Conservation (phyloP, 2,797 vertebrate genomes). For the Parambassis ranga region DNA sequence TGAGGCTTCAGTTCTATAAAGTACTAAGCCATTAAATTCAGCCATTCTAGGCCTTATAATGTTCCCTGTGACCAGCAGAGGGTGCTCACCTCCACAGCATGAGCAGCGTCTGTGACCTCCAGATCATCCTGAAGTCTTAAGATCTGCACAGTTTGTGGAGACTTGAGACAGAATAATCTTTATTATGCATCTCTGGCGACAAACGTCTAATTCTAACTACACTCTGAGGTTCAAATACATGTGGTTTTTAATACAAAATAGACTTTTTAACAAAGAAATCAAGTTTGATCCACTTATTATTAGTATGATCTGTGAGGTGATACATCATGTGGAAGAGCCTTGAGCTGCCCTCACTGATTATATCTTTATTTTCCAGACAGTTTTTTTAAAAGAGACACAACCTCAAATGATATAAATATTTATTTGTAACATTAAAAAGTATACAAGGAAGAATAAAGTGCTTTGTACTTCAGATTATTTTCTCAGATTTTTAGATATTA, state of each 20-base stretch:
- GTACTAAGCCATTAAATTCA: too few species aligned
- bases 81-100: background rate
- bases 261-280: background rate
- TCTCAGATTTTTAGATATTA: slow-evolving; percentile 2
- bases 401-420: slow-evolving; percentile 61
- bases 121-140: background rate
- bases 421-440: slow-evolving; percentile 70
- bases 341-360: too few species aligned
- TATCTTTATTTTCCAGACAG: background rate
- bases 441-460: slow-evolving; percentile 74
- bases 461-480: slow-evolving; percentile 32
- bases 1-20: too few species aligned
- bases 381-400: slow-evolving; percentile 14
- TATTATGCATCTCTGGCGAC: too few species aligned
- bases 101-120: background rate
- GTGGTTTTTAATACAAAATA: background rate
- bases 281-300: too few species aligned
- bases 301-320: too few species aligned
- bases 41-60: too few species aligned
- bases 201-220: too few species aligned
- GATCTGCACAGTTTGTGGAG: background rate
- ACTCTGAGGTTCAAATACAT: background rate
- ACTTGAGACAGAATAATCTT: background rate
- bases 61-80: slow-evolving; percentile 37
- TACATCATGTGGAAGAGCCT: too few species aligned